phyloP scores from a whole-genome alignment of 2,888 invertebrate genomes.

The Blera fallax region DNA sequence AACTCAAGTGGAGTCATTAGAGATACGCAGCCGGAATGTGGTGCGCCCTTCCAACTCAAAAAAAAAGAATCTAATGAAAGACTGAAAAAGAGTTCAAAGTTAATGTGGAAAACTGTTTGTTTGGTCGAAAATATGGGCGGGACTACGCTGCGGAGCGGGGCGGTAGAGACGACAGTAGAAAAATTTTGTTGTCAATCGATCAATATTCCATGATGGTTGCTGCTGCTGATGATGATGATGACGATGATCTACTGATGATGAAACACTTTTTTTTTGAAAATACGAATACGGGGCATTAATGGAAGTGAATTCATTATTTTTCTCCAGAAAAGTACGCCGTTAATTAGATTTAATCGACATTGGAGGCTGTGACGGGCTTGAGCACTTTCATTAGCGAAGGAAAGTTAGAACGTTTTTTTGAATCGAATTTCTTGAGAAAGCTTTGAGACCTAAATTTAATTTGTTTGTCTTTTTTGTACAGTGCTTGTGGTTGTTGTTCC shows the following conservation, averaged over 20 bases:
- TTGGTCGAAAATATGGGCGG: constrained; percentile 49
- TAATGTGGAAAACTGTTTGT: constrained; percentile 47
- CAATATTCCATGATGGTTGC: constrained; percentile 44
- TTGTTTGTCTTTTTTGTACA: too few relatives aligned
- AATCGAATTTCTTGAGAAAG: neutral
- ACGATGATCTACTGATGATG: constrained; percentile 50
- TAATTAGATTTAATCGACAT: constrained; percentile 23
- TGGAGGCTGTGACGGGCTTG: constrained; percentile 32
- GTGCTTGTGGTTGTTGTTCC: too few relatives aligned
- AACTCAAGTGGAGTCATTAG: constrained; percentile 71
- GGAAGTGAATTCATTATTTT: constrained; percentile 41
- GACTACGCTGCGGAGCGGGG: neutral
- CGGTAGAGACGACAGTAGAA: constrained; percentile 25
- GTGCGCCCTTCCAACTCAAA: constrained; percentile 6
- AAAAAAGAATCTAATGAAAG: neutral
- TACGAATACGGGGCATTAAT: constrained; percentile 37
- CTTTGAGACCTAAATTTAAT: too few relatives aligned
- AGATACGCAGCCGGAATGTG: constrained; percentile 16
- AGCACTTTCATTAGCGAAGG: constrained; percentile 35
- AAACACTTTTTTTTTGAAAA: constrained; percentile 41
- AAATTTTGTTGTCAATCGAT: constrained; percentile 60
- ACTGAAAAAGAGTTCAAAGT: constrained; percentile 15
- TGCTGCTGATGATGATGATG: constrained; percentile 29
- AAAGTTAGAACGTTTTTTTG: neutral
- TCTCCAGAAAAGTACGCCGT: neutral